Evolutionary conservation across 2,797 vertebrate genomes (phyloP).

Genomic region (Malurus leucopterus): DNA sequence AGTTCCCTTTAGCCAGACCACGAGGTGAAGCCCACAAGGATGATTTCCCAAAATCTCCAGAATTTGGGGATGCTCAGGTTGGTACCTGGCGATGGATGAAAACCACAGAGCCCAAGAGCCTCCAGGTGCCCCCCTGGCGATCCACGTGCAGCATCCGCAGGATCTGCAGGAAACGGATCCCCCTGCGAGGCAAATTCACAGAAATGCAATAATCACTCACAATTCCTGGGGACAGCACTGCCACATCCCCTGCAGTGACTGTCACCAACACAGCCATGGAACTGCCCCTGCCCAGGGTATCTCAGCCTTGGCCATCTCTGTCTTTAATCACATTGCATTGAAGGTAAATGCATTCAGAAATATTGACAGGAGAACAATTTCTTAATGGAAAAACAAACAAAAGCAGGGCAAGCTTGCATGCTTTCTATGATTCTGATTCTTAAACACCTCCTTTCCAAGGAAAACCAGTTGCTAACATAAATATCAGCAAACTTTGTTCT

Average conservation of each 20-base stretch:
- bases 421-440: not conserved
- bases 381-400: not conserved
- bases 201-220: not conserved
- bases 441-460: not conserved
- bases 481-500: not conserved
- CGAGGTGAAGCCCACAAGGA: not conserved
- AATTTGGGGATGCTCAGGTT: not conserved
- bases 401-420: not conserved
- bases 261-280: not conserved
- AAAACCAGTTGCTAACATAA: not conserved
- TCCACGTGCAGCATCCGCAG: conserved; percentile 90
- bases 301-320: not conserved
- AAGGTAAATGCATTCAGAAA: not conserved
- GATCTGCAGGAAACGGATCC: conserved; percentile 89
- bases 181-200: conserved; percentile 64
- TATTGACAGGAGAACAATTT: not conserved
- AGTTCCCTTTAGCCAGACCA: not conserved
- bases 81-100: conserved; percentile 88
- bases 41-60: not conserved
- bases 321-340: not conserved
- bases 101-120: conserved; percentile 87
- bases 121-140: conserved; percentile 88
- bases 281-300: not conserved
- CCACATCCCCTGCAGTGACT: not conserved
- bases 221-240: not conserved